Evolutionary conservation across 2,888 invertebrate genomes (phyloP).

Genomic region (Aphodius granarius): DNA sequence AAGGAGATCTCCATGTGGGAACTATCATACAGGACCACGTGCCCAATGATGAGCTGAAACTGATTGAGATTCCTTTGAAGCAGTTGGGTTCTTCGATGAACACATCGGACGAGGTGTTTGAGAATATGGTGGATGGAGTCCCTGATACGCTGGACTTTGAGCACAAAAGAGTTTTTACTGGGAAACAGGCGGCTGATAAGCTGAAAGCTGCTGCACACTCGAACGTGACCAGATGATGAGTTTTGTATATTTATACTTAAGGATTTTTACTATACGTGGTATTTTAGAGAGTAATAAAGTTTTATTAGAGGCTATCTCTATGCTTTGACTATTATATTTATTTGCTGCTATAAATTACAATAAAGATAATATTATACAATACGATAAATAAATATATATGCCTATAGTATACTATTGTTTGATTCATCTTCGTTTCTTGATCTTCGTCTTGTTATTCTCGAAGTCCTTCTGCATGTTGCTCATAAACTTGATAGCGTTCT

Average conservation of each 20-base stretch:
- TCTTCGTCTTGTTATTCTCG: slow-evolving; percentile 32
- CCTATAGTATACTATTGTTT: background rate
- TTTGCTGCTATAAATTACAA: background rate
- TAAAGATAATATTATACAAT: background rate
- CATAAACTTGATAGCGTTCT: slow-evolving; percentile 33
- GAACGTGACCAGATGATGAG: background rate
- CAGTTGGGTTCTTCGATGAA: slow-evolving; percentile 43
- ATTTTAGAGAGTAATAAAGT: background rate
- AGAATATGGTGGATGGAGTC: slow-evolving; percentile 51
- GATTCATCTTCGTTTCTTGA: slow-evolving; percentile 20
- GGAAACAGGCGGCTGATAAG: slow-evolving; percentile 35
- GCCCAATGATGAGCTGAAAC: slow-evolving; percentile 42
- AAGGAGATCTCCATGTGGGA: slow-evolving; percentile 39
- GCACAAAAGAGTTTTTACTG: slow-evolving; percentile 43
- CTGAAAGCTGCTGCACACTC: background rate
- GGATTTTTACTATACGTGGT: background rate
- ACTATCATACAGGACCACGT: slow-evolving; percentile 44
- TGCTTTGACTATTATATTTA: background rate
- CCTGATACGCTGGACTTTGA: slow-evolving; percentile 48
- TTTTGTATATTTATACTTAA: no score
- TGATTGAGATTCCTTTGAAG: slow-evolving; percentile 47
- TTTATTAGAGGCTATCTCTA: background rate
- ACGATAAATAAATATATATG: background rate
- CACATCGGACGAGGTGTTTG: slow-evolving; percentile 50
- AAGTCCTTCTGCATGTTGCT: slow-evolving; percentile 30